These are phyloP conservation scores for Malacosoma neustria DNA, from an alignment of 2,888 invertebrate genomes.

Conservation along the genomic window DNA sequence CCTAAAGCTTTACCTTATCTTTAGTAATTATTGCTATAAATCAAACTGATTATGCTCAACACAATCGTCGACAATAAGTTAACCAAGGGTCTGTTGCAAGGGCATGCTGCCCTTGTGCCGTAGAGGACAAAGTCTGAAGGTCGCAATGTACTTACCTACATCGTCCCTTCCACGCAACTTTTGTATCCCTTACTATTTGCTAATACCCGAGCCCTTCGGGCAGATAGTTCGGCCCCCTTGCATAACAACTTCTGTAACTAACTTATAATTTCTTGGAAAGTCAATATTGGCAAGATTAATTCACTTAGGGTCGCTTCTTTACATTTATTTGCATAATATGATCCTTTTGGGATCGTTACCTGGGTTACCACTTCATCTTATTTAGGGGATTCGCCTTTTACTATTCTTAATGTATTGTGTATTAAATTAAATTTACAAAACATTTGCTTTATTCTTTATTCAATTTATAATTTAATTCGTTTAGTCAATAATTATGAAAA, in stretches of 20 bases:
- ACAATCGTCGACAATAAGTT: conserved; percentile 5
- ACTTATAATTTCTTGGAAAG: background rate
- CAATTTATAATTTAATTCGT: too few relatives aligned
- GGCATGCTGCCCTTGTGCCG: conserved; percentile 16
- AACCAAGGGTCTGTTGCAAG: conserved; percentile 21
- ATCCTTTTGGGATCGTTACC: background rate
- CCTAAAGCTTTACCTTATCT: conserved; percentile 9
- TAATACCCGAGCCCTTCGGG: conserved; percentile 7
- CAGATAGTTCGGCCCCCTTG: background rate
- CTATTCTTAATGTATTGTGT: too few relatives aligned
- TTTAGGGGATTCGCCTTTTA: background rate
- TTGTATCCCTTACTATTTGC: conserved; percentile 11
- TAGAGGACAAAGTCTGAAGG: conserved; percentile 20
- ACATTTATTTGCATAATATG: background rate
- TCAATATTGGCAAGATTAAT: background rate
- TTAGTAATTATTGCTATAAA: conserved; percentile 18
- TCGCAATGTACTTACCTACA: conserved; percentile 13
- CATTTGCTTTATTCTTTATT: too few relatives aligned
- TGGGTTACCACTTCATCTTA: background rate
- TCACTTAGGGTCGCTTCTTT: background rate
- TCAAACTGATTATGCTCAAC: conserved; percentile 11
- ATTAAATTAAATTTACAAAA: too few relatives aligned
- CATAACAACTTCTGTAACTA: background rate
- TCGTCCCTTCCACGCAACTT: conserved; percentile 9
- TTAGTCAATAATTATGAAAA: too few relatives aligned